These are phyloP conservation scores for Idaea biselata DNA, from an alignment of 2,888 invertebrate genomes.

Conservation along the genomic window DNA sequence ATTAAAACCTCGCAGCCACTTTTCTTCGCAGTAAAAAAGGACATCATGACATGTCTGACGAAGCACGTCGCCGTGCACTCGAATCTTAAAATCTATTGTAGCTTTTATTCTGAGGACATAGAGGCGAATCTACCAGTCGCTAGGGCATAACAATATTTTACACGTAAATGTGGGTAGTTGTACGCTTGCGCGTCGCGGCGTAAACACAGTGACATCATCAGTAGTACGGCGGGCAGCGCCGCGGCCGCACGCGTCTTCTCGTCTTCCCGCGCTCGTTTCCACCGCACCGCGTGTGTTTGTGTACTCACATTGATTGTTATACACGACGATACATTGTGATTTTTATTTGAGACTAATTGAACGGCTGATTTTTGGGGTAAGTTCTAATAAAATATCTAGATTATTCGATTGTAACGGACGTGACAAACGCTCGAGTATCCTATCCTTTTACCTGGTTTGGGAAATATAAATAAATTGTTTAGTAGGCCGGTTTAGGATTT, in stretches of 20 bases:
- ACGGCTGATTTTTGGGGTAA: conserved; percentile 53
- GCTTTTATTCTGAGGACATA: conserved; percentile 31
- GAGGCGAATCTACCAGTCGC: conserved; percentile 27
- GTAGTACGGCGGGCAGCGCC: conserved; percentile 54
- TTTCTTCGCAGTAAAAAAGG: conserved; percentile 25
- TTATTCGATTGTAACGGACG: background rate
- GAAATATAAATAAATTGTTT: conserved; percentile 35
- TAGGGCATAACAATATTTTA: conserved; percentile 26
- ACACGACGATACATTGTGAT: conserved; percentile 34
- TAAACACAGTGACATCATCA: conserved; percentile 62
- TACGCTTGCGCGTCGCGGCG: conserved; percentile 62
- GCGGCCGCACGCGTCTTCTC: conserved; percentile 33
- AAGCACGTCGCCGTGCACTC: conserved; percentile 10
- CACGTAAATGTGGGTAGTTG: conserved; percentile 49
- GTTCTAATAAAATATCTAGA: conserved; percentile 16
- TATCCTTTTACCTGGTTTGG: conserved; percentile 40
- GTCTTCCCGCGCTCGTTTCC: background rate
- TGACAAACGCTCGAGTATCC: conserved; percentile 8
- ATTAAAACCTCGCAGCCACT: conserved; percentile 23
- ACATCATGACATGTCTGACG: conserved; percentile 21
- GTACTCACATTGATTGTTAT: conserved; percentile 35
- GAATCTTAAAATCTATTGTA: conserved; percentile 14
- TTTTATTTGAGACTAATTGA: conserved; percentile 36
- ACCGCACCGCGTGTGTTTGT: conserved; percentile 57
- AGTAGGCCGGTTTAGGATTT: conserved; percentile 21